Conservation (phyloP, 2,113 vertebrate genomes). For the Megaceryle torquata region DNA sequence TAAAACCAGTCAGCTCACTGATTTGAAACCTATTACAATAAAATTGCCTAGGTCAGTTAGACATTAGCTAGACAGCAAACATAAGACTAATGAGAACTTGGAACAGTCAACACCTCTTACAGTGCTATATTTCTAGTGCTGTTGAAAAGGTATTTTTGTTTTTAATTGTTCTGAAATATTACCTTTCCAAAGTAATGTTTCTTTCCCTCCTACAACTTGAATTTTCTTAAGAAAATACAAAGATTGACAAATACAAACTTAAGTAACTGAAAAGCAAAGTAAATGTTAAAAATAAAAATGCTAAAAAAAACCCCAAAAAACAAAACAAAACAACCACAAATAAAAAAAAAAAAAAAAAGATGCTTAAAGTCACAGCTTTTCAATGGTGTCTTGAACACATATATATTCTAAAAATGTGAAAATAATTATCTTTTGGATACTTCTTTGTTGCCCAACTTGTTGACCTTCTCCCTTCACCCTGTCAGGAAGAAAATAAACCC, state of each 20-base stretch:
- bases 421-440: background rate
- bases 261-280: background rate
- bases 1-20: background rate
- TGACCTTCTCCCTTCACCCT: background rate
- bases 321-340: background rate
- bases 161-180: background rate
- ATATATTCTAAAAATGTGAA: background rate
- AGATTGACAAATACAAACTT: background rate
- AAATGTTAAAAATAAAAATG: background rate
- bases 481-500: background rate
- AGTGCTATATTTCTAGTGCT: background rate
- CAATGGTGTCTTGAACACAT: background rate
- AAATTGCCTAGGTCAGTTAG: background rate
- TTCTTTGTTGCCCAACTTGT: background rate
- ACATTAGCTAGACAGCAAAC: background rate
- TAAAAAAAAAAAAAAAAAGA: too few species aligned
- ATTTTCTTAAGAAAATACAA: background rate
- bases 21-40: background rate
- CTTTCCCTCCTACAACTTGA: background rate
- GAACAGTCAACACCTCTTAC: background rate
- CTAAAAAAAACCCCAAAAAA: background rate
- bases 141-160: background rate
- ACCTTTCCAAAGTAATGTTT: background rate
- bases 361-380: background rate
- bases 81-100: background rate